Evolutionary conservation across 2,113 vertebrate species (phyloP).

Genomic region (Dinomys branickii): DNA sequence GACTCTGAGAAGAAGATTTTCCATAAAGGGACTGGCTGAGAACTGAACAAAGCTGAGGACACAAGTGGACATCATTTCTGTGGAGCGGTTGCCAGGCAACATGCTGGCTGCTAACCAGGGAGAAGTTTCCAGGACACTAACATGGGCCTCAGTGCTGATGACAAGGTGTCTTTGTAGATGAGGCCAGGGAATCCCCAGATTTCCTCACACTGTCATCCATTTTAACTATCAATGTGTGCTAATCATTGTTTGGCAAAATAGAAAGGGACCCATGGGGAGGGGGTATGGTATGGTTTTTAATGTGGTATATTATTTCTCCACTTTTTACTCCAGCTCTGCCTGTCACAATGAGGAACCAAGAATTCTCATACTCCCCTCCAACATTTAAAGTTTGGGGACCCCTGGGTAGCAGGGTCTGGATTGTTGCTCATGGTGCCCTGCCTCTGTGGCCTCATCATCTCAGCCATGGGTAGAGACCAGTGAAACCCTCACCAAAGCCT

Average conservation of each 20-base stretch:
- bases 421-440: not conserved
- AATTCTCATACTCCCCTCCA: not conserved
- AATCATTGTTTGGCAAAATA: not conserved
- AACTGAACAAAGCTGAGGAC: not conserved
- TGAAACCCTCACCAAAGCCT: not conserved
- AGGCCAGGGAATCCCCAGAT: not conserved
- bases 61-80: not conserved
- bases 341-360: not conserved
- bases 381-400: not conserved
- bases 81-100: not conserved
- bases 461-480: not conserved
- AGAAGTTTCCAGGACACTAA: not conserved
- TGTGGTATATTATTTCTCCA: not conserved
- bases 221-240: conserved; percentile 21
- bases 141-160: not conserved
- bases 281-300: not conserved
- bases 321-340: not conserved
- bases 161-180: not conserved
- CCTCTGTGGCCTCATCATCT: not conserved
- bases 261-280: not conserved
- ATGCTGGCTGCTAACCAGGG: not conserved
- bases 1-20: not conserved
- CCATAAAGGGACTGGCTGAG: not conserved
- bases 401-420: not conserved
- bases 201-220: not conserved